Evolutionary conservation across 2,113 vertebrate genomes (phyloP), one percentile per base, ranked within the genome.

Genomic region (Lepisosteus oculatus): DNA sequence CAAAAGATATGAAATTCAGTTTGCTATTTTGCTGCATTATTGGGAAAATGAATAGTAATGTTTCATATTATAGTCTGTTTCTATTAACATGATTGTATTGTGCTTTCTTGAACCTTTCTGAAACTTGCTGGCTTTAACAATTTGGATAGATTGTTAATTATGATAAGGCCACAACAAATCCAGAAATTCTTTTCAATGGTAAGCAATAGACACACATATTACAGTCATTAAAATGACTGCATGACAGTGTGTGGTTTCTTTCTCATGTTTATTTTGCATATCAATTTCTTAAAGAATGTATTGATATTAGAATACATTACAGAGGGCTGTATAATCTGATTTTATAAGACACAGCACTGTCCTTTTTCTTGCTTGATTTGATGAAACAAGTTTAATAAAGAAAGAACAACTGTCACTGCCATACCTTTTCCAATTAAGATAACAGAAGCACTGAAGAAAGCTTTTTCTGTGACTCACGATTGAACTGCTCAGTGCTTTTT

Each of bases 371-470:
- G 56, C 56, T 3, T 64, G 62, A 41, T 15, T 64, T 64, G 62
- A 64, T 64, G 42, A 8, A 64, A n/a, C 12, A 3, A 17, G 6
- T 7, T 62, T 62, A 62, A n/a, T n/a, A n/a, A 62, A 62, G 61
- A 62, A 62, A 17, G 42, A 64, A 4, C 62, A 64, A 6, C 62
- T 64, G 62, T 64, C 62, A 64, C 62, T 64, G 42, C 8, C 8
- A 17, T 64, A 64, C 13, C 17, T 64, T n/a, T 59, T 59, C 56
- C 12, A 14, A 59, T 59, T 59, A 55, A 6, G 54, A 55, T 6
- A 55, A 55, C 56, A 12, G 11, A 59, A 12, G 14, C 56, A 59
- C 7, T 11, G 56, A 13, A 59, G 56, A 59, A 12, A 55, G 12
- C 6, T 55, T 8, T 55, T 55, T 55, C 17, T 55, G 12, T 55